Percentiles rank a stretch among this genome's conserved stretches.
These are phyloP conservation scores for Pomatostomus ruficeps DNA, from an alignment of 2,113 vertebrate species.

Conservation along the genomic window DNA sequence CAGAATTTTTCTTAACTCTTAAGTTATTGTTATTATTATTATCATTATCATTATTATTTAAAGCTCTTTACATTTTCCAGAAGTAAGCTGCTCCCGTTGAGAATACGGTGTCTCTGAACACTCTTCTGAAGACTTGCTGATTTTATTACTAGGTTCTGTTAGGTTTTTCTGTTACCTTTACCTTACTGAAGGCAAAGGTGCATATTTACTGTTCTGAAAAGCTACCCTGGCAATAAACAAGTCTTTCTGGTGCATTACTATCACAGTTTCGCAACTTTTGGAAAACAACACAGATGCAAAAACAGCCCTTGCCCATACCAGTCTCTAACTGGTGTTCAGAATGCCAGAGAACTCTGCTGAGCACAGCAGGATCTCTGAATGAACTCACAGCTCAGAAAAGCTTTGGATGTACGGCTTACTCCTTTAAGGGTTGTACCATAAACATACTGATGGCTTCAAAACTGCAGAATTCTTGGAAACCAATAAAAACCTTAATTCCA, in stretches of 20 bases:
- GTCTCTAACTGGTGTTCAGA: neutral
- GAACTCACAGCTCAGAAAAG: neutral
- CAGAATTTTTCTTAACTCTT: neutral
- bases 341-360: neutral
- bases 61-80: neutral
- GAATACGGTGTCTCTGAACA: neutral
- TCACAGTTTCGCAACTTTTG: neutral
- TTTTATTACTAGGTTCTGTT: neutral
- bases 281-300: neutral
- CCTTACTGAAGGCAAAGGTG: constrained; percentile 44
- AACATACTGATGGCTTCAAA: neutral
- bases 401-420: neutral
- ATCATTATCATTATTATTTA: neutral
- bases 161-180: constrained; percentile 20
- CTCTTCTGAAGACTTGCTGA: neutral
- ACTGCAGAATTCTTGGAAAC: neutral
- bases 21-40: neutral
- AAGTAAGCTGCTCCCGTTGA: neutral
- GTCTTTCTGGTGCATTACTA: neutral
- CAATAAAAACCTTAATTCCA: neutral
- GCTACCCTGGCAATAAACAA: neutral
- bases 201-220: neutral
- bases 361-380: neutral
- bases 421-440: neutral
- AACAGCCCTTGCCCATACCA: neutral